phyloP scores from a whole-genome alignment of 2,797 vertebrate species.

The Basileuterus tristriatus region DNA sequence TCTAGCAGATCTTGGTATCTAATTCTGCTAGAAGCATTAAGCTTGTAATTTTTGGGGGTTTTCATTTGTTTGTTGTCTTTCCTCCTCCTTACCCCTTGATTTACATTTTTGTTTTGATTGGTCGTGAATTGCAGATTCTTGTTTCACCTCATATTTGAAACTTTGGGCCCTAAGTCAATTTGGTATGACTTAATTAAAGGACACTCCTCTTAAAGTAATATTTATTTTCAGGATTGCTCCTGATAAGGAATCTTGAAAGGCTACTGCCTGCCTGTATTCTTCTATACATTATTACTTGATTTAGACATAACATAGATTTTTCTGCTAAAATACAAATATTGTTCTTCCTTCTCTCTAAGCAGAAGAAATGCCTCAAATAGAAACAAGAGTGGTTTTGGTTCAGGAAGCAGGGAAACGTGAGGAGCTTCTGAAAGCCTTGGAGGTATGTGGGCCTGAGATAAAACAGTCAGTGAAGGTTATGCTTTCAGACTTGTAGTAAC shows the following conservation, averaged over 20 bases:
- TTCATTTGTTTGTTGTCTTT: not conserved
- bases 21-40: not conserved
- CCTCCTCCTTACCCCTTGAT: not conserved
- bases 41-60: fast-evolving
- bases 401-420: conserved; percentile 82
- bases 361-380: conserved; percentile 90
- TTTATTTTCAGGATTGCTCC: not conserved
- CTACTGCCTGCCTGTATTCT: not conserved
- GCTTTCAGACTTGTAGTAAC: not conserved
- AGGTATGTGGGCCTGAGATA: conserved; percentile 78
- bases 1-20: not conserved
- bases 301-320: not conserved
- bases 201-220: not conserved
- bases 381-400: conserved; percentile 90
- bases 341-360: not conserved
- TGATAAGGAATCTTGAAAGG: not conserved
- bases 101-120: not conserved
- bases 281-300: not conserved
- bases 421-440: conserved; percentile 86
- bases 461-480: not conserved
- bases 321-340: not conserved
- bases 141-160: not conserved
- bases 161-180: not conserved
- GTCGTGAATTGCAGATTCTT: not conserved
- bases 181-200: not conserved